Evolutionary conservation across 2,113 vertebrate genomes (phyloP), one percentile per base, ranked within the genome.

Genomic region (Cyanistes caeruleus): DNA sequence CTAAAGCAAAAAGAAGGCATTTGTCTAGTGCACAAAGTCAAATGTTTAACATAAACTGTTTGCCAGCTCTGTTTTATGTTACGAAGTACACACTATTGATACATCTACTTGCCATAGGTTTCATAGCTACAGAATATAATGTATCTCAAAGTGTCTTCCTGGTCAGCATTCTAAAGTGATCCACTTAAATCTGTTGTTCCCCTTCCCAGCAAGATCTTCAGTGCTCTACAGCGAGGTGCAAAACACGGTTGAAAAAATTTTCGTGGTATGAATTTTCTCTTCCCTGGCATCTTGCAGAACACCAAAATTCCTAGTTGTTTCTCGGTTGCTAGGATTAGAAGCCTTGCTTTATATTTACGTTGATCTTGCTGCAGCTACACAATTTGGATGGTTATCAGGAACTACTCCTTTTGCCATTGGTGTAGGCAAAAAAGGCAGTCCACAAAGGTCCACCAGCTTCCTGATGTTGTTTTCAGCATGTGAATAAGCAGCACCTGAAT

Each of bases 391-490:
- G 94, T 98, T 97, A 95, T 99, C 99, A 43, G 99, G 98, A 76
- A 99, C 97, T 67, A 99, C 98, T 41, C 99, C 99, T 95, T 99
- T 99, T 25, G 99, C 99, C 99, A 99, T 99, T 11, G 99, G 99
- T 3, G 99, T 99, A 89, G 99, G 98, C 91, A 99, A 97, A 97
- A 99, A 99, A 9, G 99, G 99, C 82, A 99, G 53, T 12, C 98
- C 97, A 81, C 96, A 98, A 8, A 90, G 93, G 55, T 99, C 98
- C 91, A 99, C 98, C 97, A 99, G 80, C 78, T 98, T 98, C 77
- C 95, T 96, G 86, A 99, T 93, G 87, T 81, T 98, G 24, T 86
- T 81, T 97, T 99, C 99, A 59, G 99, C 99, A 67, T 14, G 97
- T 48, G 99, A 98, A 86, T 99, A 99, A 51, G 99, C 99, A 77